Conservation (phyloP, 2,888 invertebrate species). For the Drosophila glabriapex region DNA sequence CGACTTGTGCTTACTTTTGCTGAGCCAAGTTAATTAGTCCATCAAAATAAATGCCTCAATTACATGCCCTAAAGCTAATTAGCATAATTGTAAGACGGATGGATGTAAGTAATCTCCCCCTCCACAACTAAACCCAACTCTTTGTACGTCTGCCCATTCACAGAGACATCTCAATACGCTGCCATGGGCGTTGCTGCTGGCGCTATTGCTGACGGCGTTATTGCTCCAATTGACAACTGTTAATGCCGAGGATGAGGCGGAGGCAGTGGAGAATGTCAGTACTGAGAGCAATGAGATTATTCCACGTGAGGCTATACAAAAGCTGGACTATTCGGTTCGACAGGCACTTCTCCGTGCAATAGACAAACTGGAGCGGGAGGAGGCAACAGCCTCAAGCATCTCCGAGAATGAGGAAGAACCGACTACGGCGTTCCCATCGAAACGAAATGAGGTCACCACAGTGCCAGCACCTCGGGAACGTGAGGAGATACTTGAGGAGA, state of each 20-base stretch:
- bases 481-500: constrained; percentile 86
- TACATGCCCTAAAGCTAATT: constrained; percentile 25
- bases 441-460: constrained; percentile 47
- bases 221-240: constrained; percentile 59
- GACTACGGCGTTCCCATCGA: constrained; percentile 25
- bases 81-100: constrained; percentile 18
- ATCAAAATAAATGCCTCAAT: constrained; percentile 41
- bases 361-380: constrained; percentile 90
- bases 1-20: background rate
- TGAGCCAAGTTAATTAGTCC: constrained; percentile 25
- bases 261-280: constrained; percentile 68
- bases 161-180: constrained; percentile 69
- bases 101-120: background rate
- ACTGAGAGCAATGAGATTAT: constrained; percentile 85
- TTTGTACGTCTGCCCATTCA: constrained; percentile 6
- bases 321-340: constrained; percentile 90
- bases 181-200: constrained; percentile 68
- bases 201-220: constrained; percentile 66
- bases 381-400: constrained; percentile 56
- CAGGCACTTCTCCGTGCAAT: constrained; percentile 91
- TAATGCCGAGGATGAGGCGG: constrained; percentile 31
- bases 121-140: constrained; percentile 4
- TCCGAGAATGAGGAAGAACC: constrained; percentile 41
- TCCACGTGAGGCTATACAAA: constrained; percentile 86
- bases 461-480: constrained; percentile 45